phyloP scores from a whole-genome alignment of 2,113 vertebrate species.

The Tichodroma muraria region DNA sequence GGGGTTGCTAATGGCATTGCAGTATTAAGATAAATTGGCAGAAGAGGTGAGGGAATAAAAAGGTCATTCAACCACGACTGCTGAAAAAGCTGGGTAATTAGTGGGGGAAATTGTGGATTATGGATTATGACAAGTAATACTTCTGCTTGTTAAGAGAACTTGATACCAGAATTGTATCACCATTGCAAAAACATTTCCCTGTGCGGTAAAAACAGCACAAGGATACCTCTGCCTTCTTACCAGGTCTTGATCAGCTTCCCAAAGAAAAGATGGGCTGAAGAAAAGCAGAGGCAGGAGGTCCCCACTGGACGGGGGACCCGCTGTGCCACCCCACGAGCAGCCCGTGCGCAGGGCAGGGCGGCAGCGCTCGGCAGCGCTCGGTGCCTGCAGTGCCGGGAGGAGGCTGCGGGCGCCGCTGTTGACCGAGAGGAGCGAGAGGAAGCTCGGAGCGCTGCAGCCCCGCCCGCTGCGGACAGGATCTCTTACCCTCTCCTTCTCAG shows the following conservation, averaged over 20 bases:
- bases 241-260: background rate
- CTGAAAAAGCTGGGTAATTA: background rate
- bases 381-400: too few relatives aligned
- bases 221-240: background rate
- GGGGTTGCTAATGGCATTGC: background rate
- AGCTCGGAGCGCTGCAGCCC: background rate
- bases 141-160: background rate
- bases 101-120: background rate
- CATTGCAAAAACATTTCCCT: background rate
- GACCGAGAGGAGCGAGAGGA: background rate
- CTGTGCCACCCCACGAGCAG: background rate
- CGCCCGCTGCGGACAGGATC: background rate
- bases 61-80: background rate
- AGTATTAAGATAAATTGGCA: background rate
- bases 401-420: too few relatives aligned
- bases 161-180: too few relatives aligned
- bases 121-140: background rate
- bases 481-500: accelerated
- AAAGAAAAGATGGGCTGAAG: background rate
- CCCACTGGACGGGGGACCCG: background rate
- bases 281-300: background rate
- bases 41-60: background rate
- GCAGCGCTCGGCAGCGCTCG: too few relatives aligned
- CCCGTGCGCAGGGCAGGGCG: accelerated
- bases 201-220: background rate